Evolutionary conservation across 2,888 invertebrate genomes (phyloP), one percentile per base, ranked within the genome.

Genomic region (Hemistola chrysoprasaria): DNA sequence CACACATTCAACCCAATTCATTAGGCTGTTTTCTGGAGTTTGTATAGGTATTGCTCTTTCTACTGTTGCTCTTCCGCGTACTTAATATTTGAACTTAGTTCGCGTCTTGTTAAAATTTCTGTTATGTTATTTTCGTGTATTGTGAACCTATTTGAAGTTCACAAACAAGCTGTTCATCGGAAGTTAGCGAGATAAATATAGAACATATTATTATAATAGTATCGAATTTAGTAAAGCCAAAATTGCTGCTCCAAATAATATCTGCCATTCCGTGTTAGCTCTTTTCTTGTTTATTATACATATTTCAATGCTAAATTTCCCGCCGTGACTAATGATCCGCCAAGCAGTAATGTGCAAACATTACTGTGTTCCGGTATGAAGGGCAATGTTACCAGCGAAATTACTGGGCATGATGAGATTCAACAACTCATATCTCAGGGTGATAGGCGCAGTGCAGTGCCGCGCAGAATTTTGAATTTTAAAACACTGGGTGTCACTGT

Each of bases 281-380:
- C 69, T 75, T 75, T 74, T 78, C 74, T 78, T 78, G 75, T 83
- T 81, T 84, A 76, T 81, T 79, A 76, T 83, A 78, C 78, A 78
- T 78, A 78, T 79, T 74, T 80, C 75, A 78, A 79, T 78, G 76
- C 63, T 74, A 73, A 79, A 83, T 85, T 79, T 81, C 73, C 79
- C 78, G 65, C 76, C 65, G 77, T 78, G 79, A 81, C 81, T 83
- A 81, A 84, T 84, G n/a, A n/a, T n/a, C n/a, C n/a, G n/a, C n/a
- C n/a, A n/a, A n/a, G n/a, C n/a, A n/a, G n/a, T n/a, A n/a, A n/a
- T n/a, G n/a, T n/a, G n/a, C n/a, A n/a, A n/a, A n/a, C n/a, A n/a
- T n/a, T n/a, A n/a, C n/a, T n/a, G n/a, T n/a, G n/a, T n/a, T n/a
- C n/a, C n/a, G n/a, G n/a, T n/a, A n/a, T n/a, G n/a, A n/a, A n/a